Percentiles rank a stretch among this genome's conserved stretches.
These are phyloP conservation scores for Volucella zonaria DNA, from an alignment of 2,888 invertebrate species.

Conservation along the genomic window DNA sequence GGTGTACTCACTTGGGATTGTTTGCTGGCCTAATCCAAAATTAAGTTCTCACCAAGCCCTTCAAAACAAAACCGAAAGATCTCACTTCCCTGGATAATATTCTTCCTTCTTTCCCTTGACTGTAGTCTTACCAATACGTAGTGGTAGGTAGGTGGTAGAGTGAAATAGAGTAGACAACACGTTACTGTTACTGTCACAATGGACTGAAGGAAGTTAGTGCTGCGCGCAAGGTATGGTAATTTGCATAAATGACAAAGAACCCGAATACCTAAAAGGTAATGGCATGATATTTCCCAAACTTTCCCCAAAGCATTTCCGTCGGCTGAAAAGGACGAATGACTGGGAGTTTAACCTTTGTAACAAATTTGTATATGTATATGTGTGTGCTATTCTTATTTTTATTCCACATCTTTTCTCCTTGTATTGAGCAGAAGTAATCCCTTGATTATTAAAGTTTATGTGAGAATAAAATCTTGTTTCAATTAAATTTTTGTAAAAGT, in stretches of 20 bases:
- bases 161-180: constrained; percentile 32
- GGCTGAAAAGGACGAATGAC: constrained; percentile 4
- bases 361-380: background rate
- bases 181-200: constrained; percentile 34
- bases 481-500: constrained; percentile 37
- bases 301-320: constrained; percentile 6
- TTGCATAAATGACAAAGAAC: constrained; percentile 66
- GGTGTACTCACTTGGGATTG: constrained; percentile 68
- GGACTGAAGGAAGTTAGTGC: constrained; percentile 41
- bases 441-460: constrained; percentile 42
- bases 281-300: constrained; percentile 32
- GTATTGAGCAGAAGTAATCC: constrained; percentile 25
- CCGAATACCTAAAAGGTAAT: constrained; percentile 42
- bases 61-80: constrained; percentile 35
- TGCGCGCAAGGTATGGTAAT: constrained; percentile 61
- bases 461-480: constrained; percentile 32
- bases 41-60: constrained; percentile 66
- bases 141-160: background rate
- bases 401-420: background rate
- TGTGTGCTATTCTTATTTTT: constrained; percentile 8
- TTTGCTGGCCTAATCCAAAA: constrained; percentile 66
- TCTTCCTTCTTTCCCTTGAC: constrained; percentile 1
- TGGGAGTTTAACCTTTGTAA: no score
- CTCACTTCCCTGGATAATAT: constrained; percentile 57
- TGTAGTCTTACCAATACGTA: no score